These are phyloP conservation scores for Octomys mimax DNA, from an alignment of 2,797 vertebrate genomes.

Conservation along the genomic window DNA sequence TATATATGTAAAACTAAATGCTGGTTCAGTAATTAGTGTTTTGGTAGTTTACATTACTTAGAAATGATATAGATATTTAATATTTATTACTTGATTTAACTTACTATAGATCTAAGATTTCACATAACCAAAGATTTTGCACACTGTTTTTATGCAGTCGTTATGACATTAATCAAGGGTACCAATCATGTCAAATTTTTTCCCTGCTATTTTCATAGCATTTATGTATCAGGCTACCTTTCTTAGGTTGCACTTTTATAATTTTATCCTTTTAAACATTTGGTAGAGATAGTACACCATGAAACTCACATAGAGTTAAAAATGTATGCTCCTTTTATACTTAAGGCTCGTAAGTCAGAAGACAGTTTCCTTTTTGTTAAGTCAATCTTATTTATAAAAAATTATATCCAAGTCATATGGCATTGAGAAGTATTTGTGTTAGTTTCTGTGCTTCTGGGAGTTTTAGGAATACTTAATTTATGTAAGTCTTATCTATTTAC, in stretches of 20 bases:
- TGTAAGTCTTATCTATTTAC: not conserved
- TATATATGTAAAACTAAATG: not conserved
- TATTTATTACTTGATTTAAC: not conserved
- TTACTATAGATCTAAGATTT: not conserved
- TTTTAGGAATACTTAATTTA: not conserved
- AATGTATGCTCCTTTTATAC: not conserved
- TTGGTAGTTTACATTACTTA: constrained; percentile 28
- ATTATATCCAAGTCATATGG: not conserved
- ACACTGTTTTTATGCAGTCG: not conserved
- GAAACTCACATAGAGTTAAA: not conserved
- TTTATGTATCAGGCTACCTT: not conserved
- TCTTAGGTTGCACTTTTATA: not conserved
- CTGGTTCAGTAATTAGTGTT: constrained; percentile 42
- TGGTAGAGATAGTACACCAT: not conserved
- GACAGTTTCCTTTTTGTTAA: not conserved
- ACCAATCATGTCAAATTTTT: not conserved
- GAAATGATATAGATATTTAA: constrained; percentile 30
- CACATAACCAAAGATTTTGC: not conserved
- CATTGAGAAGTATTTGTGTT: not conserved
- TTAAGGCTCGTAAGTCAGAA: not conserved
- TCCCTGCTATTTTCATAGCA: not conserved
- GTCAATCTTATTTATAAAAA: not conserved
- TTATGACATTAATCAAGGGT: not conserved
- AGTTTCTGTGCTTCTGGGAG: not conserved
- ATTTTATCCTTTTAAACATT: not conserved